Percentiles rank a stretch among this genome's conserved stretches.
Evolutionary conservation across 1,140 invertebrate genomes (phyloP).

Genomic region (Drosophila tropicalis): DNA sequence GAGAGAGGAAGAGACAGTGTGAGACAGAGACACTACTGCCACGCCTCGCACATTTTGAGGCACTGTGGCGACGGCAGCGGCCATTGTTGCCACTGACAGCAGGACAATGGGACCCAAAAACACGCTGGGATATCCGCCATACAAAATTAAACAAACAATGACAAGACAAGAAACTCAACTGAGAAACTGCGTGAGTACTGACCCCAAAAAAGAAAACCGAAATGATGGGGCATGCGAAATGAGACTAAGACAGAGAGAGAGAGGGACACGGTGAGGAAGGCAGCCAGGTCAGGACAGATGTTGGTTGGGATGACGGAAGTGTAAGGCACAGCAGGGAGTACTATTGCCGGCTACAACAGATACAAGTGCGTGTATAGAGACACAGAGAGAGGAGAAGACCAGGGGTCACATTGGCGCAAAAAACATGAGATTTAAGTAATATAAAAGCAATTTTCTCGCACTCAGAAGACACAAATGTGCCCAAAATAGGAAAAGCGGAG

Average conservation of each 20-base stretch:
- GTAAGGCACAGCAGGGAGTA: constrained; percentile 65
- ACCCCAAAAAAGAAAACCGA: constrained; percentile 48
- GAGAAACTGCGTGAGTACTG: constrained; percentile 53
- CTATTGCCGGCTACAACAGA: constrained; percentile 47
- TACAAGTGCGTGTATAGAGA: constrained; percentile 28
- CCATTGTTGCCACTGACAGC: constrained; percentile 69
- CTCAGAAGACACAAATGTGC: constrained; percentile 18
- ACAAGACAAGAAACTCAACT: constrained; percentile 66
- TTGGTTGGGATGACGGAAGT: constrained; percentile 49
- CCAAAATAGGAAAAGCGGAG: constrained; percentile 34
- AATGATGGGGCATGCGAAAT: background rate
- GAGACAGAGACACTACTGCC: constrained; percentile 6
- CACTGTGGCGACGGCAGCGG: background rate
- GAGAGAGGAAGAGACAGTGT: too few relatives aligned
- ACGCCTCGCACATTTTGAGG: constrained; percentile 19
- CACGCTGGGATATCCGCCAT: constrained; percentile 72
- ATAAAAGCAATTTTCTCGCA: constrained; percentile 61
- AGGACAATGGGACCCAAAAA: constrained; percentile 64
- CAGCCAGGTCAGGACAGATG: too few relatives aligned
- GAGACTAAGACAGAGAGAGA: background rate
- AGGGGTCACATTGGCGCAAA: constrained; percentile 3
- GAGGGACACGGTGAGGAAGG: too few relatives aligned
- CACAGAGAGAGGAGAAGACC: constrained; percentile 34
- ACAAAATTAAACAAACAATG: constrained; percentile 80
- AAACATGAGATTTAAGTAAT: constrained; percentile 49